phyloP scores from a whole-genome alignment of 1,140 invertebrate genomes.

The Diachasma alloeum region DNA sequence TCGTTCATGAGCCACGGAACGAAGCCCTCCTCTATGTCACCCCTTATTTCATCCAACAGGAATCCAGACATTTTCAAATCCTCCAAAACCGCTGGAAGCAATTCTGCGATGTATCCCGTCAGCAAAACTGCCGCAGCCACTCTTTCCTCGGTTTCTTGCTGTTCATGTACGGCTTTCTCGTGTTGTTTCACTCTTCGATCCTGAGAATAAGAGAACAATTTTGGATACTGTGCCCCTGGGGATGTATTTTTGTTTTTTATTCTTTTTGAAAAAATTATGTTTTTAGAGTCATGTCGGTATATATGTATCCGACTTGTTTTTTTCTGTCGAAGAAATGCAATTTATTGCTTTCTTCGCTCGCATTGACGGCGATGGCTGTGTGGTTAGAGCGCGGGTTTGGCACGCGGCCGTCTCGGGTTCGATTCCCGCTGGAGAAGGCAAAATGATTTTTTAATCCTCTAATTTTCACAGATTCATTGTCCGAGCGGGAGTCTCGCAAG shows the following conservation, averaged over 20 bases:
- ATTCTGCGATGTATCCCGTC: conserved; percentile 83
- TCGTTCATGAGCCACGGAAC: conserved; percentile 89
- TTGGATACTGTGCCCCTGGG: not conserved
- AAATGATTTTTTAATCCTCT: no score
- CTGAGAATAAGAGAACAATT: conserved; percentile 43
- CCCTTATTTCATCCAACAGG: conserved; percentile 75
- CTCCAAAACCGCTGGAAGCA: conserved; percentile 84
- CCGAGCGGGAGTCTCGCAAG: no score
- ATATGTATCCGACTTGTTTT: no score
- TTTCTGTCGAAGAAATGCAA: no score
- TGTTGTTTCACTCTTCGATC: conserved; percentile 68
- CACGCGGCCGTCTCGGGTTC: no score
- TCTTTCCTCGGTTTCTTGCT: conserved; percentile 78
- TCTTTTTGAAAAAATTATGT: no score
- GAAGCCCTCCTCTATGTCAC: conserved; percentile 80
- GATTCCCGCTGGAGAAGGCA: no score
- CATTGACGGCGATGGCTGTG: no score
- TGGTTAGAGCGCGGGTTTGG: no score
- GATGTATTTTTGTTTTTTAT: not conserved
- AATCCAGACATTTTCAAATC: conserved; percentile 80
- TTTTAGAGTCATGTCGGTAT: no score
- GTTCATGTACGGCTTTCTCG: conserved; percentile 65
- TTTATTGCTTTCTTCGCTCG: no score
- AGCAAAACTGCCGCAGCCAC: conserved; percentile 83
- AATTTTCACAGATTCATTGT: no score